Evolutionary conservation across 92 coral and sea anemone species (phyloP).

Genomic region (Bergia sp.): DNA sequence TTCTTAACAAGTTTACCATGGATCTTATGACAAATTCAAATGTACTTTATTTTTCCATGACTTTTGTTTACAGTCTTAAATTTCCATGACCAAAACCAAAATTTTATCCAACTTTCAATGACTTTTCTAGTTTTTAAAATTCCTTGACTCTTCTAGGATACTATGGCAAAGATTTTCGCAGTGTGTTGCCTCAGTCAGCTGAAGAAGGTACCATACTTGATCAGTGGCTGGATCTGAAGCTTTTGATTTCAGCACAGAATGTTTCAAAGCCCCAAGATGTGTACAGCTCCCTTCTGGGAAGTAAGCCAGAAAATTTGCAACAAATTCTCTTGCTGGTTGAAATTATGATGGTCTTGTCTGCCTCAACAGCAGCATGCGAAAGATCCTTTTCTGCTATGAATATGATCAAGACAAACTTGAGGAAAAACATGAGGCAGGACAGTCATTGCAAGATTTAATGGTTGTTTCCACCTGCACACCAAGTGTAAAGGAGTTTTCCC

Average conservation of each 20-base stretch:
- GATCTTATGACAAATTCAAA: no score
- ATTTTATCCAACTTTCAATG: no score
- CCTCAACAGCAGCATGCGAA: constrained; percentile 10
- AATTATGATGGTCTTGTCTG: constrained; percentile 20
- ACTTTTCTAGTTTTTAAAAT: no score
- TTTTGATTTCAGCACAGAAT: not conserved
- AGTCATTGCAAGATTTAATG: constrained; percentile 13
- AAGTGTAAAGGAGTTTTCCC: constrained; percentile 12
- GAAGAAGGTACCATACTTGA: not conserved
- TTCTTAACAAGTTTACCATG: no score
- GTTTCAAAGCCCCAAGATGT: not conserved
- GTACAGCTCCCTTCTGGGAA: constrained; percentile 26
- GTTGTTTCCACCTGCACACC: constrained; percentile 29
- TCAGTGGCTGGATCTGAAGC: constrained; percentile 11
- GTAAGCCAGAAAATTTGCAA: not conserved
- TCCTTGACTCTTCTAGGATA: no score
- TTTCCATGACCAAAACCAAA: no score
- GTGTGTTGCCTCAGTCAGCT: constrained; percentile 20
- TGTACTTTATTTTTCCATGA: no score
- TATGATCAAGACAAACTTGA: constrained; percentile 10
- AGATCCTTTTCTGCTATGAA: constrained; percentile 22
- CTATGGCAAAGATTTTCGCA: not conserved
- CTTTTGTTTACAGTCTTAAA: no score
- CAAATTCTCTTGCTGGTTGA: constrained; percentile 13
- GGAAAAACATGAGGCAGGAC: constrained; percentile 9